Base-by-base conservation (phyloP, 2,888 invertebrate genomes). In the Leptinotarsa tumamoca region DNA sequence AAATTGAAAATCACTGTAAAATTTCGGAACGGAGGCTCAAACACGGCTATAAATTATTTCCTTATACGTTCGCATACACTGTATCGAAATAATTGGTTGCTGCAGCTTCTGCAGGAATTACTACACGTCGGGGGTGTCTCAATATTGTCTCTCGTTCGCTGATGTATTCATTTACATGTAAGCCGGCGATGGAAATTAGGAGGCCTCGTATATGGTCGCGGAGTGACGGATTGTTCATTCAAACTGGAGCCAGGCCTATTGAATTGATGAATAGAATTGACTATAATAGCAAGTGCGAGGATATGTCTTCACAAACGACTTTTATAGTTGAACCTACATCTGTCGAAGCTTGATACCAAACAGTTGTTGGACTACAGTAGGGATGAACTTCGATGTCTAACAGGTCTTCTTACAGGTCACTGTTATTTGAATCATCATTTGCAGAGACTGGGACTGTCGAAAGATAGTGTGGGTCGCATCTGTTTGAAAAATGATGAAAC, bases 1-100 rank as follows among this genome's bases (percentile, higher is more conserved):
- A 82, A 81, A 83, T 83, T 82, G 81, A 83, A 81, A 82, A 81
- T 80, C 80, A 79, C 80, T 78, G 79, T 77, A 76, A 78, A 81
- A 79, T 80, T 79, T 71, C 75, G 75, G 72, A 68, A 74, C 71
- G 73, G 69, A 73, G 78, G 78, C 77, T 75, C 74, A 74, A 75
- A 78, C 61, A 66, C 14, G 67, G 50, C 69, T 54, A 78, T 80
- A 79, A 79, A 80, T 80, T 79, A 77, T 75, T 73, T 76, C 74
- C 73, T 76, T 76, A 73, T 63, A 70, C 75, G 74, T 58, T 77
- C 67, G 21, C 73, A 75, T 68, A 69, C 43, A 74, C 67, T 77
- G 71, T 74, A 74, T 70, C 67, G 61, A 68, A 77, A 78, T 77
- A 77, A 78, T 78, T 80, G 78, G 74, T 71, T 56, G 66, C 63